Evolutionary conservation across 2,797 vertebrate species (phyloP).

Genomic region (Acanthurus tractus): DNA sequence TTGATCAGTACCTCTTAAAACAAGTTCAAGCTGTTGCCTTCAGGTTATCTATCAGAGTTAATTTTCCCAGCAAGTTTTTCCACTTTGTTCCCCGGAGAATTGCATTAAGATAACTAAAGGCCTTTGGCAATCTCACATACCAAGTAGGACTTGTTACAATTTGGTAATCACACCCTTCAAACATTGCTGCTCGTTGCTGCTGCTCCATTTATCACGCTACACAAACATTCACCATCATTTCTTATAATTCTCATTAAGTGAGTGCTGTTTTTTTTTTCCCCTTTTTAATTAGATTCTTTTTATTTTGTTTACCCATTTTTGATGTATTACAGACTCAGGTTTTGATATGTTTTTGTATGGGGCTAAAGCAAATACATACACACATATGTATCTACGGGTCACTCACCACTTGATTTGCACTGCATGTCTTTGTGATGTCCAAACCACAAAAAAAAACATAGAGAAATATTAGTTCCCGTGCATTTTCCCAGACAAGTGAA

Average conservation of each 20-base stretch:
- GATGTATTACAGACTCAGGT: neutral
- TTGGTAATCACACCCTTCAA: conserved; percentile 19
- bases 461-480: neutral
- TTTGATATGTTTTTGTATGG: neutral
- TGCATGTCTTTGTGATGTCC: neutral
- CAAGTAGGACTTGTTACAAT: conserved; percentile 29
- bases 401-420: neutral
- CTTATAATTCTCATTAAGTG: neutral
- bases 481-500: neutral
- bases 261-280: neutral
- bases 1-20: conserved; percentile 36
- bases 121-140: conserved; percentile 15
- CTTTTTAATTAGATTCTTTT: conserved; percentile 4
- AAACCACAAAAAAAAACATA: conserved; percentile 1
- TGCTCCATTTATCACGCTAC: neutral
- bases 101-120: conserved; percentile 41
- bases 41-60: conserved; percentile 31
- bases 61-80: conserved; percentile 18
- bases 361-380: no score
- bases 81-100: conserved; percentile 31
- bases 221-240: neutral
- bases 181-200: neutral
- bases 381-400: neutral
- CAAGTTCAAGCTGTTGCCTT: conserved; percentile 52
- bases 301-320: neutral